Conservation (phyloP, 2,113 vertebrate species). For the Sceloporus undulatus region DNA sequence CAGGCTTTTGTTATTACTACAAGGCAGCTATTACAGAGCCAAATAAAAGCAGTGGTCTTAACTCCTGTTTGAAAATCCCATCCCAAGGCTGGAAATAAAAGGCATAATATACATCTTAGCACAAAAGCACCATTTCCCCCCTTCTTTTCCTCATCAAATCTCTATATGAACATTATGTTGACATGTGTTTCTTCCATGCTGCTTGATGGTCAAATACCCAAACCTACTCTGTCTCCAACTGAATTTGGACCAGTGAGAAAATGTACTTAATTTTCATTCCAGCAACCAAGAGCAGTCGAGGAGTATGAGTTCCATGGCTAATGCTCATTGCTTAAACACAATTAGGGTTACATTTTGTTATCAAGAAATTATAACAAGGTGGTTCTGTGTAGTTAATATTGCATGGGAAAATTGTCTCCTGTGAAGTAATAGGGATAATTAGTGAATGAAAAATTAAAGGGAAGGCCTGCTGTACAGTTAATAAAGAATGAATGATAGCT, state of each 20-base stretch:
- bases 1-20: conserved; percentile 68
- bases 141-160: conserved; percentile 15
- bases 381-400: conserved; percentile 25
- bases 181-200: conserved; percentile 42
- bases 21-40: conserved; percentile 80
- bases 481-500: conserved; percentile 39
- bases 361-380: conserved; percentile 14
- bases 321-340: conserved; percentile 17
- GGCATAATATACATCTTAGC: conserved; percentile 15
- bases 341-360: conserved; percentile 24
- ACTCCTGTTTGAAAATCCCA: conserved; percentile 71
- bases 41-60: conserved; percentile 71
- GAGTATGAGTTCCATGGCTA: conserved; percentile 38
- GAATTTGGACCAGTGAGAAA: conserved; percentile 52
- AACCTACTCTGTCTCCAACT: conserved; percentile 27
- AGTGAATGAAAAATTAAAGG: conserved; percentile 24
- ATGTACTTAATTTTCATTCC: conserved; percentile 45
- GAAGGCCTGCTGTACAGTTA: conserved; percentile 32
- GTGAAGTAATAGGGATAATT: conserved; percentile 34
- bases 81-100: conserved; percentile 61
- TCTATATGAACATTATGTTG: conserved; percentile 34
- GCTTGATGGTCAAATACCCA: conserved; percentile 42
- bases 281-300: conserved; percentile 42
- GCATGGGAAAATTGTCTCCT: conserved; percentile 6
- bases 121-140: conserved; percentile 47